Conservation (phyloP, 2,888 invertebrate species). For the Dichetophora obliterata region DNA sequence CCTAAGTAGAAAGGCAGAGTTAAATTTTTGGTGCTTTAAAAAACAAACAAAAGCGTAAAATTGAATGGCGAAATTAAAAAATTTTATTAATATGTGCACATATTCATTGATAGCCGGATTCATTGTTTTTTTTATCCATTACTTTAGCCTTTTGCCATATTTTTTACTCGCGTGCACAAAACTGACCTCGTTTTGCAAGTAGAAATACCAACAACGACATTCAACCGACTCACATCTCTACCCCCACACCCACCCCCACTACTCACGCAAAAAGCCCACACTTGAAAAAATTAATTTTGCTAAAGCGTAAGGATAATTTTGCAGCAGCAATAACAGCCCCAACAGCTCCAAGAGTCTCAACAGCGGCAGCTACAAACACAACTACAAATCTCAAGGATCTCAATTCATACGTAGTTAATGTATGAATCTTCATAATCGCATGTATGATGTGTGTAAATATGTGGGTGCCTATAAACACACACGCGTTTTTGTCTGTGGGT, state of each 20-base stretch:
- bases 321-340: slow-evolving; percentile 13
- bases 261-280: neutral
- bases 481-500: neutral
- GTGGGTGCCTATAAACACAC: neutral
- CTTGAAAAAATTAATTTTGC: slow-evolving; percentile 30
- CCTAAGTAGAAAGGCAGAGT: too few relatives aligned
- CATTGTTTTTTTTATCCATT: neutral
- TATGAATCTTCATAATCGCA: neutral
- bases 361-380: slow-evolving; percentile 17
- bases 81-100: slow-evolving; percentile 12
- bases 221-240: neutral
- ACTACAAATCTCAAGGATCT: slow-evolving; percentile 30
- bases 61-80: slow-evolving; percentile 2
- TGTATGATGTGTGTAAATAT: neutral
- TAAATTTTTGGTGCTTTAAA: too few relatives aligned
- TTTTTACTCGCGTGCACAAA: neutral
- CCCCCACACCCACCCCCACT: neutral
- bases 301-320: slow-evolving; percentile 35
- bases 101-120: neutral
- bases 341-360: too few relatives aligned
- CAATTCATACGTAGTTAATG: slow-evolving; percentile 9
- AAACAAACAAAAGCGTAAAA: neutral
- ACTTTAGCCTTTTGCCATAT: neutral
- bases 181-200: slow-evolving; percentile 15
- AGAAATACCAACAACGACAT: neutral